Base-by-base conservation (phyloP, 2,888 invertebrate genomes). In the Drosophila algonquin region DNA sequence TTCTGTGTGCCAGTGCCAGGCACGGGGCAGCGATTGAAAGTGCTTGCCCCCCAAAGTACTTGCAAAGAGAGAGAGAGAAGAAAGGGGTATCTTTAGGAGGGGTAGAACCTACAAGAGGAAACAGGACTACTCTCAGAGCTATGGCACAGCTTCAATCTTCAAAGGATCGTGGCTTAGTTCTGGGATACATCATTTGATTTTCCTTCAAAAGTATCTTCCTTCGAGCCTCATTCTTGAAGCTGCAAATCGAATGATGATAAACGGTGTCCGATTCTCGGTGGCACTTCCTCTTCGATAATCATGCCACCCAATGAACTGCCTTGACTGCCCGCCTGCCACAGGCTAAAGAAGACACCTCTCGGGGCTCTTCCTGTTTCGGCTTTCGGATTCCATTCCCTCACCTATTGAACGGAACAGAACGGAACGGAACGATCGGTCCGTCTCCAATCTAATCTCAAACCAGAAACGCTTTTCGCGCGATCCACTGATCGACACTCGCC, bases 1-100 rank as follows among this genome's bases (percentile, higher is more conserved):
- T 83, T 75, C 56, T 83, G 75, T 69, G 69, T 54, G n/a, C n/a
- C 60, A 53, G 58, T 69, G 69, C 69, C 70, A 53, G 58, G 63
- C 73, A 72, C 73, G 60, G 63, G 59, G 24, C 47, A 54, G 48
- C 76, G 70, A 83, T 78, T 72, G 70, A 57, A 50, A 48, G 52
- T 63, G 35, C 40, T 14, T 40, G 9, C 18, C 8, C 1, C 53
- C 4, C 5, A 21, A 9, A 9, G 21, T 5, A 47, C 16, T 16
- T 14, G 10, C n/a, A n/a, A n/a, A n/a, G 3, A 16, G 3, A 44
- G 16, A 16, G 9, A 4, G 3, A 12, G 4, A 12, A 12, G 21
- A 21, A 3, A 21, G 21, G 21, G 21, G 3, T 3, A 35, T 12
- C 21, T 21, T 21, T 21, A 21, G 3, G 21, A 2, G 35, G 35